Percentiles rank a stretch among this genome's conserved stretches.
phyloP scores from a whole-genome alignment of 2,888 invertebrate genomes.

The Parasteatoda lunata region DNA sequence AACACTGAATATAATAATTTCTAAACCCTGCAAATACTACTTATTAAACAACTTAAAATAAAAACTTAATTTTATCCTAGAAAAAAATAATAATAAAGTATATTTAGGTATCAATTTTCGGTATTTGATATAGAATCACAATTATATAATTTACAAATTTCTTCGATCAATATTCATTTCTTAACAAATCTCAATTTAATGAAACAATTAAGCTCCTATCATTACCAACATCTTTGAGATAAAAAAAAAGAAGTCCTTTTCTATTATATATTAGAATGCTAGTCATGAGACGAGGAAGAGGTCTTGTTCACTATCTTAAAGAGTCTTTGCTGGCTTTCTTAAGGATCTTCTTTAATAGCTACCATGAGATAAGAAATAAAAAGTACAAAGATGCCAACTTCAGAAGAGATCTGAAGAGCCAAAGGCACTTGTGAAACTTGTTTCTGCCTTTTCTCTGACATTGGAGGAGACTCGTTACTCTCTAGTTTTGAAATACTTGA shows the following conservation, averaged over 20 bases:
- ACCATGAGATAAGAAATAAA: conserved; percentile 11
- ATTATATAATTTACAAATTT: no score
- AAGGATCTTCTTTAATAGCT: conserved; percentile 21
- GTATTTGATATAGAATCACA: no score
- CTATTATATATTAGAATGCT: background rate
- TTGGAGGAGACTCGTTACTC: background rate
- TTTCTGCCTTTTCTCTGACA: conserved; percentile 27
- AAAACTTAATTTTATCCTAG: no score
- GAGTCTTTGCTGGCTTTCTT: conserved; percentile 28
- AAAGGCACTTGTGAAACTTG: conserved; percentile 5
- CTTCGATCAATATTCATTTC: no score
- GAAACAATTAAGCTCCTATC: no score
- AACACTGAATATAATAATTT: no score
- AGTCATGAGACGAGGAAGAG: conserved; percentile 8
- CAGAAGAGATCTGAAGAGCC: background rate
- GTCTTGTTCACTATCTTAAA: conserved; percentile 5
- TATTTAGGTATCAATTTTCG: no score
- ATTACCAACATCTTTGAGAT: no score
- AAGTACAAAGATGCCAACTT: conserved; percentile 19
- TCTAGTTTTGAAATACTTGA: background rate
- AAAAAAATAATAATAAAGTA: no score
- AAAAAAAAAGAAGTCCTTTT: background rate
- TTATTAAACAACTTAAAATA: no score
- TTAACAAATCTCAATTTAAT: no score
- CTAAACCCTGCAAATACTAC: no score